Percentiles rank a stretch among this genome's conserved stretches.
Conservation (phyloP, 2,888 invertebrate genomes). For the Pogonocherus hispidulus region DNA sequence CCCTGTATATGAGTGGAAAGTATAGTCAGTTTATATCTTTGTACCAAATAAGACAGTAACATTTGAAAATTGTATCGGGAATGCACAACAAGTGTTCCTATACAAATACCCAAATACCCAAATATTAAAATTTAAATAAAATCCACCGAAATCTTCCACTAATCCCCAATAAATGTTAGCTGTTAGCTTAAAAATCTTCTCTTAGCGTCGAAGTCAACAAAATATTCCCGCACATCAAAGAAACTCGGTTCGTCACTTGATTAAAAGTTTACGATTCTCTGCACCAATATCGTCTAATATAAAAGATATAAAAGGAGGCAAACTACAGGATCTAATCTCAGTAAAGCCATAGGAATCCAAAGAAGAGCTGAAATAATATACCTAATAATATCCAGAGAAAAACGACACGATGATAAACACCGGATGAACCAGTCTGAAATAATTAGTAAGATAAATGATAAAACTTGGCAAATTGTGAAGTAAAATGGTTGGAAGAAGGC, state of each 20-base stretch:
- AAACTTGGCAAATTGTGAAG: slow-evolving; percentile 3
- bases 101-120: too few relatives aligned
- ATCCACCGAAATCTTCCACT: too few relatives aligned
- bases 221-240: not conserved
- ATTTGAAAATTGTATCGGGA: too few relatives aligned
- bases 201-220: too few relatives aligned
- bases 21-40: too few relatives aligned
- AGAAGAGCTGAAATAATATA: not conserved
- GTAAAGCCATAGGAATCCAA: not conserved
- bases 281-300: not conserved
- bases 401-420: slow-evolving; percentile 5
- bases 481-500: slow-evolving; percentile 8
- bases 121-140: too few relatives aligned
- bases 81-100: too few relatives aligned
- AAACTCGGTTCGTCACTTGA: not conserved
- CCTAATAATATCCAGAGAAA: not conserved
- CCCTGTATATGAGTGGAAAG: too few relatives aligned
- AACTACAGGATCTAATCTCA: not conserved
- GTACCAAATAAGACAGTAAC: too few relatives aligned
- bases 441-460: slow-evolving; percentile 15
- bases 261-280: not conserved
- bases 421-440: not conserved
- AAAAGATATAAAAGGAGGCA: not conserved
- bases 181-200: too few relatives aligned
- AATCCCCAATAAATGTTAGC: too few relatives aligned